Percentiles rank a stretch among this genome's conserved stretches.
These are phyloP conservation scores for Bradypus variegatus DNA, from an alignment of 2,797 vertebrate genomes.

Conservation along the genomic window DNA sequence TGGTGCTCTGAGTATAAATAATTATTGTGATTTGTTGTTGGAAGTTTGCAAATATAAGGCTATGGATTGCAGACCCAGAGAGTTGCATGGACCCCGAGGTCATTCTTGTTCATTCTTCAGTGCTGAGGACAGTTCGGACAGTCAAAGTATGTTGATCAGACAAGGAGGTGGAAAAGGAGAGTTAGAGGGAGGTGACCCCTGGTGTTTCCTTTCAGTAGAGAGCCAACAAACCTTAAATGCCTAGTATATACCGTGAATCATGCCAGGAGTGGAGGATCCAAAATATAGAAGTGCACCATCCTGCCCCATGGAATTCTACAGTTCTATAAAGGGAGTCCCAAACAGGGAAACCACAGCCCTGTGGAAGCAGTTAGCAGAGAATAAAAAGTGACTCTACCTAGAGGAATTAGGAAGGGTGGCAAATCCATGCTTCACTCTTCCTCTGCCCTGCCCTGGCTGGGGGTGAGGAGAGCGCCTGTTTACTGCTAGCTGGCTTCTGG, in stretches of 20 bases:
- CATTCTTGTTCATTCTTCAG: background rate
- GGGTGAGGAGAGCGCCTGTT: background rate
- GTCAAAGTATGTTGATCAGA: background rate
- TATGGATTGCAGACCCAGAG: background rate
- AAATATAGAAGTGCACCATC: conserved; percentile 13
- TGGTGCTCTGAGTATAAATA: background rate
- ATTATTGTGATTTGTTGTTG: background rate
- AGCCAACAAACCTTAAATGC: background rate
- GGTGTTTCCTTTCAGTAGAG: background rate
- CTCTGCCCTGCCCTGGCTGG: background rate
- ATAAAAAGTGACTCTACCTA: background rate
- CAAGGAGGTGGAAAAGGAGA: background rate
- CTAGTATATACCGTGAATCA: background rate
- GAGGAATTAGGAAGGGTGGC: background rate
- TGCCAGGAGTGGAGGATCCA: background rate
- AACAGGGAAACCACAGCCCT: background rate
- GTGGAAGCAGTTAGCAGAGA: background rate
- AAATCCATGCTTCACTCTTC: background rate
- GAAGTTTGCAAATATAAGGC: background rate
- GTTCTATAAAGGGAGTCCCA: conserved; percentile 1
- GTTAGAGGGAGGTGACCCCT: background rate
- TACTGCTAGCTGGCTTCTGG: background rate
- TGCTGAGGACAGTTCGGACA: background rate
- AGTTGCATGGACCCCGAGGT: background rate
- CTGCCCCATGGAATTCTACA: background rate